These are phyloP conservation scores for Mastacembelus armatus DNA, from an alignment of 2,797 vertebrate species.

Conservation along the genomic window DNA sequence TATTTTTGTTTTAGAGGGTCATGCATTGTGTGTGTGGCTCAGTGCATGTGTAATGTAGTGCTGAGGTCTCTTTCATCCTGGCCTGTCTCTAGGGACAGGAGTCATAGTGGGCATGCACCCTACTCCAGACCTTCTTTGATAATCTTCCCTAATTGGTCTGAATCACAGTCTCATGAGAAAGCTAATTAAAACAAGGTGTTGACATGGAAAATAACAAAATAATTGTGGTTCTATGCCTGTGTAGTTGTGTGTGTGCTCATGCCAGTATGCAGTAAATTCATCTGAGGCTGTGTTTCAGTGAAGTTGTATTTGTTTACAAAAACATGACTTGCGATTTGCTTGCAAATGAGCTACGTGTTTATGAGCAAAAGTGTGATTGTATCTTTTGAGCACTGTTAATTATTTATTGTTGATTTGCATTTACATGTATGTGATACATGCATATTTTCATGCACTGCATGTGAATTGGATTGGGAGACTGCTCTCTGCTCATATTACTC, in stretches of 20 bases:
- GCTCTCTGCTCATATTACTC: conserved; percentile 20
- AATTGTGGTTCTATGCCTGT: conserved; percentile 51
- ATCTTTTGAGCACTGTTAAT: conserved; percentile 10
- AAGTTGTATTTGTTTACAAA: conserved; percentile 57
- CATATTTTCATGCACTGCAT: not conserved
- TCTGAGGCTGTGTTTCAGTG: conserved; percentile 20
- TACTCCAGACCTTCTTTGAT: conserved; percentile 81
- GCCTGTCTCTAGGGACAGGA: conserved; percentile 64
- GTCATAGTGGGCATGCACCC: conserved; percentile 77
- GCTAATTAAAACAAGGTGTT: conserved; percentile 86
- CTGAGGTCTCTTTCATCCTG: conserved; percentile 77
- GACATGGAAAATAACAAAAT: conserved; percentile 76
- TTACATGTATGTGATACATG: conserved; percentile 12
- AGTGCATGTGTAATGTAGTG: conserved; percentile 18
- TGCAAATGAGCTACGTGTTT: conserved; percentile 43
- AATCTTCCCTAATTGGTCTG: conserved; percentile 82
- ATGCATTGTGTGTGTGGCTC: conserved; percentile 8
- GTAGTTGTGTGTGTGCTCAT: conserved; percentile 17
- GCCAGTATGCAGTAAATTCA: conserved; percentile 28
- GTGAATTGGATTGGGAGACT: not conserved
- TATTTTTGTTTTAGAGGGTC: conserved; percentile 38
- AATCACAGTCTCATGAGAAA: conserved; percentile 79
- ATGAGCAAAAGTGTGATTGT: conserved; percentile 8
- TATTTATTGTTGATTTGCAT: not conserved
- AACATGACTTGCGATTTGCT: conserved; percentile 48